phyloP scores from a whole-genome alignment of 2,797 vertebrate species.

The Hoplostethus mediterraneus region DNA sequence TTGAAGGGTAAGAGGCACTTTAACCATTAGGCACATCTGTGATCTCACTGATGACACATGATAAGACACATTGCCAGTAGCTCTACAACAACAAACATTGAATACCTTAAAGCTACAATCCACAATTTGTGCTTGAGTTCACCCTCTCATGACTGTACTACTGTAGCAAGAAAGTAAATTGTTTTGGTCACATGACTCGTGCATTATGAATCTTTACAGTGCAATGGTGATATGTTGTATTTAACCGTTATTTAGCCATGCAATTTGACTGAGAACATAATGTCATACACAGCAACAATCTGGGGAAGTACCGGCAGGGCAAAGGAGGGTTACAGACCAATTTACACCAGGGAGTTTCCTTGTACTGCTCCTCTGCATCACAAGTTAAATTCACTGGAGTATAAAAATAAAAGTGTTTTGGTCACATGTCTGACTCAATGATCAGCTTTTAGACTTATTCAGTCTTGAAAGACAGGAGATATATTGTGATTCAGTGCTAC shows the following conservation, averaged over 20 bases:
- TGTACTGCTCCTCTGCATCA: background rate
- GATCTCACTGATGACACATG: constrained; percentile 1
- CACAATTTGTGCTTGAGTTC: too few relatives aligned
- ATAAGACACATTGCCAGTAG: background rate
- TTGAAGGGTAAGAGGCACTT: constrained; percentile 4
- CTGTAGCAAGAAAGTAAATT: too few relatives aligned
- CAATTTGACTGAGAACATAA: too few relatives aligned
- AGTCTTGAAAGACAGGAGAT: background rate
- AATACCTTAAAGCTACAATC: background rate
- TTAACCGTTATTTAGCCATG: too few relatives aligned
- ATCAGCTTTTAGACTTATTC: background rate
- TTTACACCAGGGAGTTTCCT: background rate
- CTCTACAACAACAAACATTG: constrained; percentile 14
- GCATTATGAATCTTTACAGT: too few relatives aligned
- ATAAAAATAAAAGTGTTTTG: background rate
- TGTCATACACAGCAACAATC: too few relatives aligned
- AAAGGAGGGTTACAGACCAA: background rate
- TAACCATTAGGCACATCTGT: constrained; percentile 4
- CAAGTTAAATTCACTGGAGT: background rate
- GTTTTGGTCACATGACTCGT: too few relatives aligned
- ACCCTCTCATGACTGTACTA: too few relatives aligned
- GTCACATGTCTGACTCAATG: background rate
- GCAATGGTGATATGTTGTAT: too few relatives aligned
- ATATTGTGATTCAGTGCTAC: background rate
- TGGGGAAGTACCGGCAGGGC: background rate